Evolutionary conservation across 2,797 vertebrate genomes (phyloP), one percentile per base, ranked within the genome.

Genomic region (Halcyon smyrnensis): DNA sequence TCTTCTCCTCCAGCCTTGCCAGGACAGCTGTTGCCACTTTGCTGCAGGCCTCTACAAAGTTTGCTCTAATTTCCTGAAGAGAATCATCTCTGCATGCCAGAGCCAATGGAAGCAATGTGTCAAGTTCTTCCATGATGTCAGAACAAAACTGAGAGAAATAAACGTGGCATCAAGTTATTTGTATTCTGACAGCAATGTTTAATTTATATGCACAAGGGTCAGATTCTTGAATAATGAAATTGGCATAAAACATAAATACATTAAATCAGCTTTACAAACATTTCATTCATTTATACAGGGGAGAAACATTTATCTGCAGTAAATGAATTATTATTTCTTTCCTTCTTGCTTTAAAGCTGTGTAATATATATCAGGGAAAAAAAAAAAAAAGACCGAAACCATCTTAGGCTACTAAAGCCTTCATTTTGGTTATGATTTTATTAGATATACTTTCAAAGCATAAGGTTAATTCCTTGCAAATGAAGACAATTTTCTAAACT

Each of bases 101-200:
- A 88, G 99, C 99, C 97, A 99, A 96, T 57, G 99, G 99, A 93
- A 99, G 98, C 89, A 99, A 97, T 87, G 97, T 97, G 96, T 99
- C 99, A 79, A 99, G 97, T 95, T 99, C 98, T 94, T 98, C 98
- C 97, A 98, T 94, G 97, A 99, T 97, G 83, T 98, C 98, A 97
- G 97, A 98, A 97, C 99, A 99, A 98, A 99, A 99, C 99, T 99
- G 96, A 70, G 87, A 90, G 80, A 97, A 96, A 97, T 75, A 98
- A 97, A 98, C 16, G 67, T 70, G 74, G 81, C 45, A 87, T 84
- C 60, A 67, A 94, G 91, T 98, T 97, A 97, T 96, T 97, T 96
- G 90, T 93, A 84, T 67, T 93, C 84, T 97, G 94, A 97, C 83
- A 97, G 79, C n/a, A 84, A 54, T 68, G 13, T 74, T 89, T 96